Percentiles rank a stretch among this genome's conserved stretches.
phyloP scores from a whole-genome alignment of 2,113 vertebrate species.

The Sarotherodon lohbergeri region DNA sequence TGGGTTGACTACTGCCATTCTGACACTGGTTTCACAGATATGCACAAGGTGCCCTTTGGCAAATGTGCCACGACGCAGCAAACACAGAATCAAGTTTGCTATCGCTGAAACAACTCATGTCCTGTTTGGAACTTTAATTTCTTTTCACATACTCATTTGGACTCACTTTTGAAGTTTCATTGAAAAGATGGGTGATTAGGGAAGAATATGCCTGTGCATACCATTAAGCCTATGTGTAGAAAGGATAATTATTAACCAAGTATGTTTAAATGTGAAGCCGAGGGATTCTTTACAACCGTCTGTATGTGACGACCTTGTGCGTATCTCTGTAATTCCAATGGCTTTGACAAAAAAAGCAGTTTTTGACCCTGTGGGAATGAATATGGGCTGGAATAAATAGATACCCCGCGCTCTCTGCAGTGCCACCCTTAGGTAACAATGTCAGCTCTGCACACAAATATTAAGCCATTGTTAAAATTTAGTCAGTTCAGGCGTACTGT shows the following conservation, averaged over 20 bases:
- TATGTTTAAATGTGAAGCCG: neutral
- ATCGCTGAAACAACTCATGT: neutral
- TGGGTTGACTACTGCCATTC: neutral
- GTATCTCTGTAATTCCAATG: neutral
- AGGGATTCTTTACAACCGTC: neutral
- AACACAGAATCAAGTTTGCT: neutral
- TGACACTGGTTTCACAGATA: neutral
- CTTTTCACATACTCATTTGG: neutral
- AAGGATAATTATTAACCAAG: neutral
- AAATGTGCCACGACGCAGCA: neutral
- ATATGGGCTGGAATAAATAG: neutral
- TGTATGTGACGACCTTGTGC: neutral
- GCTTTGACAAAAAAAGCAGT: neutral
- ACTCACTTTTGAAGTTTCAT: neutral
- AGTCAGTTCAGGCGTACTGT: neutral
- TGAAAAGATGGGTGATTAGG: neutral
- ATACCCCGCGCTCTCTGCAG: neutral
- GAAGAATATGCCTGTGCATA: neutral
- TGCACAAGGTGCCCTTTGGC: neutral
- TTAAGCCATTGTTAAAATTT: neutral
- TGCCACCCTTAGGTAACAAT: neutral
- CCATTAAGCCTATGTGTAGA: neutral
- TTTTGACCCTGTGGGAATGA: neutral
- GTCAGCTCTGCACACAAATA: neutral
- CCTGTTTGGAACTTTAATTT: neutral